Evolutionary conservation across 2,113 vertebrate species (phyloP), one percentile per base, ranked within the genome.

Genomic region (Neogale vison): DNA sequence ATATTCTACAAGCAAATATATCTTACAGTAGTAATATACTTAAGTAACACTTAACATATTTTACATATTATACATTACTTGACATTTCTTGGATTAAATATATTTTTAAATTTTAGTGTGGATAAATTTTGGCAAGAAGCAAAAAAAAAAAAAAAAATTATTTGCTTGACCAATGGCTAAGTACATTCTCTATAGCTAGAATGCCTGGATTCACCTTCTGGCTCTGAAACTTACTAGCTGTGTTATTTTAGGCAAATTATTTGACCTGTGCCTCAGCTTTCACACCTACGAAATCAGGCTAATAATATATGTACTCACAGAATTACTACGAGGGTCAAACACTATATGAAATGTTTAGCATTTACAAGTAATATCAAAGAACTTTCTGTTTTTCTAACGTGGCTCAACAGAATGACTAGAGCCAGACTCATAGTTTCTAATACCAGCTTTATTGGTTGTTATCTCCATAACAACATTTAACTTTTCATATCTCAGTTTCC

Each of bases 1-100:
- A 61, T 76, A 82, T 86, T 97, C 84, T 90, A 94, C 61, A 96
- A 95, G 23, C 31, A 96, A 88, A 89, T 11, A 67, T 31, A 77
- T 80, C 47, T 69, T 80, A 65, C 80, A 31, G 39, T 8, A 55
- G 34, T 89, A 74, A 61, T 61, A 87, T 31, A 79, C 29, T 80
- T 74, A 95, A 69, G 7, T 84, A 89, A 65, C 12, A 83, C 24
- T 80, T 74, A 93, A 65, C 15, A n/a, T 80, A 23, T 85, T 95
- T 84, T 88, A 23, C 50, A 88, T 42, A 12, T 47, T 95, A 77
- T 52, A 10, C 45, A 20, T 88, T 83, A 31, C 47, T 86, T 84
- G 17, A 45, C 34, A 80, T 93, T 82, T 96, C 59, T 91, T 39
- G 80, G 50, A 50, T 88, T 85, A 96, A 55, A 31, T 84, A 72